A percentile compares a stretch with the other conserved stretches of the same genome.
These are phyloP conservation scores for Myripristis jacobus DNA, from an alignment of 2,797 vertebrate species.

Conservation along the genomic window DNA sequence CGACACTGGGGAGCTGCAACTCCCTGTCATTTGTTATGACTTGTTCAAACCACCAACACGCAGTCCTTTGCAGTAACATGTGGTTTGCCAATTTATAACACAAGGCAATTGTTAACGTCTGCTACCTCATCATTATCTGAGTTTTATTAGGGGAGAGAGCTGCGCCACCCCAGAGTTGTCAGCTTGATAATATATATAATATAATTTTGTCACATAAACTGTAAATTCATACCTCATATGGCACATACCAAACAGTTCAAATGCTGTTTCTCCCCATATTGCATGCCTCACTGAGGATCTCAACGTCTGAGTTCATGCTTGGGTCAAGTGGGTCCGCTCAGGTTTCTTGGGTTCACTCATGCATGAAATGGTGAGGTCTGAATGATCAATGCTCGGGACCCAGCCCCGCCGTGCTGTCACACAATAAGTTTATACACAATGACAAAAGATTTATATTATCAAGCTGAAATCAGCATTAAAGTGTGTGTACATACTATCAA, in stretches of 20 bases:
- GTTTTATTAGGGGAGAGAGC: slow-evolving; percentile 13
- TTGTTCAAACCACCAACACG: slow-evolving; percentile 41
- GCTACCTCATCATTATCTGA: slow-evolving; percentile 42
- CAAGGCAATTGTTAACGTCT: slow-evolving; percentile 26
- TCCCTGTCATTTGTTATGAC: slow-evolving; percentile 51
- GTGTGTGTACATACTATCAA: not conserved
- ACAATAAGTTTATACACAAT: too few relatives aligned
- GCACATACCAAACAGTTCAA: slow-evolving; percentile 3
- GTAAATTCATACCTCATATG: slow-evolving; percentile 7
- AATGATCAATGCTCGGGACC: not conserved
- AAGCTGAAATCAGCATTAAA: not conserved
- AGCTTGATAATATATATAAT: not conserved
- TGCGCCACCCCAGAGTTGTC: slow-evolving; percentile 16
- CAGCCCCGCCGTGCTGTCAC: too few relatives aligned
- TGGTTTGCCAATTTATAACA: slow-evolving; percentile 43
- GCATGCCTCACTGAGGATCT: slow-evolving; percentile 12
- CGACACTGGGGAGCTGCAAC: slow-evolving; percentile 17
- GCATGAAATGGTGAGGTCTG: slow-evolving; percentile 35
- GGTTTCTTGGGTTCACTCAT: slow-evolving; percentile 47
- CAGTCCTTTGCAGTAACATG: slow-evolving; percentile 20
- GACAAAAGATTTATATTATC: not conserved
- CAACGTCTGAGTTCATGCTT: slow-evolving; percentile 50
- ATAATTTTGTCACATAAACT: slow-evolving; percentile 2
- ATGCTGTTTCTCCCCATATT: slow-evolving; percentile 34
- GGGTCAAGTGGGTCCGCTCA: slow-evolving; percentile 51